phyloP scores from a whole-genome alignment of 2,113 vertebrate species.

The Pelmatolapia mariae region DNA sequence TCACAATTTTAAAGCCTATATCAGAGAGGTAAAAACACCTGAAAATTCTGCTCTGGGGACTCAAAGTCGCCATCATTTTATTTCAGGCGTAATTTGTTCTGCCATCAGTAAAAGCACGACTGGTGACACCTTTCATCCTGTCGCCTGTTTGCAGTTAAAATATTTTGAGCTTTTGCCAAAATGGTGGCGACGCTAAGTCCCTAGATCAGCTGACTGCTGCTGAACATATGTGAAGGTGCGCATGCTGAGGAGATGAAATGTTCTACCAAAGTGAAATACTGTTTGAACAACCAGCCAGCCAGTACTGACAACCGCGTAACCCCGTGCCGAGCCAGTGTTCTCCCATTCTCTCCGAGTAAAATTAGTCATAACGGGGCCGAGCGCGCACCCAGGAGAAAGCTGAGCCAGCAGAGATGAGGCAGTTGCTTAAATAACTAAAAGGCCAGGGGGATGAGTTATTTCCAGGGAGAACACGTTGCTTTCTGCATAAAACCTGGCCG shows the following conservation, averaged over 20 bases:
- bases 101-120: not conserved
- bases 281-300: conserved; percentile 47
- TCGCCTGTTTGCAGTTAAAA: not conserved
- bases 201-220: not conserved
- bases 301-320: conserved; percentile 19
- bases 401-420: conserved; percentile 54
- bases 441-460: conserved; percentile 44
- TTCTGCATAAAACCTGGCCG: conserved; percentile 45
- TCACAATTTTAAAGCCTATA: not conserved
- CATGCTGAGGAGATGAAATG: conserved; percentile 22
- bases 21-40: not conserved
- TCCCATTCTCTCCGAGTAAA: conserved; percentile 38
- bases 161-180: not conserved
- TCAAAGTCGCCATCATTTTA: not conserved
- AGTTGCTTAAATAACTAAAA: conserved; percentile 61
- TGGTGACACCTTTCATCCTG: not conserved
- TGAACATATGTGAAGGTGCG: not conserved
- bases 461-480: conserved; percentile 47
- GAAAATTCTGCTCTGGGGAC: not conserved
- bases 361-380: conserved; percentile 43
- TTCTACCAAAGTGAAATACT: conserved; percentile 16
- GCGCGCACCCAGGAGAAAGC: conserved; percentile 45
- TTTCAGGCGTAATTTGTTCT: not conserved
- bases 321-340: conserved; percentile 31
- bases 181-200: not conserved